Evolutionary conservation across 2,797 vertebrate species (phyloP), one percentile per base, ranked within the genome.

Genomic region (Iguana delicatissima): DNA sequence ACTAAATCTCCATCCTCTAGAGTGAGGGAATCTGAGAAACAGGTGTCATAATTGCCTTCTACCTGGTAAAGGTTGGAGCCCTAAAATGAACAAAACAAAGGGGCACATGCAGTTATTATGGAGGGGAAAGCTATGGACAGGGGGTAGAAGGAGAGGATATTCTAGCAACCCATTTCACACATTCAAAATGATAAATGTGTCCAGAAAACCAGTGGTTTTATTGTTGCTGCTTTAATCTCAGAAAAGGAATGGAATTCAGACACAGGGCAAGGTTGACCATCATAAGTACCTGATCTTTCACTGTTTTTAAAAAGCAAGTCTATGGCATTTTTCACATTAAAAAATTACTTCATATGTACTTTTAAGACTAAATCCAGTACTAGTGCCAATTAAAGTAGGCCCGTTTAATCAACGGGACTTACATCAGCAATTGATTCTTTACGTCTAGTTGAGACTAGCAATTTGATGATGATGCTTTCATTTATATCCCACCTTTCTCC

Each of bases 1-100:
- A 98, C 98, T 91, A 98, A 94, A 93, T 98, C 98, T 22, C 98
- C 97, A 0, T 97, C 92, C 91, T 98, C 98, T 0, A 98, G 96
- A 24, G 97, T 96, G 42, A 97, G 94, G 74, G 98, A 96, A 85
- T 96, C 96, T 0, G 97, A 94, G 67, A 97, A 96, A 42, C 93
- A 96, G 64, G 97, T 96, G 91, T 98, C 98, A 20, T 97, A 98
- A 14, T 97, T 98, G 94, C 98, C 96, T 94, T 98, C 98, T 86
- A 98, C 97, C 80, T 95, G 98, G 92, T 98, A 98, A 84, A 97
- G 96, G 73, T 96, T 96, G 3, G 96, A 94, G 95, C 97, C 98
- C 99, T 97, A 83, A 83, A 96, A 95, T 0, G 42, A 90, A 92
- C 1, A 2, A 94, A 91, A 94, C 55, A 85, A 90, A 0, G 35